A percentile compares a stretch with the other conserved stretches of the same genome.
phyloP scores from a whole-genome alignment of 2,888 invertebrate species.

The Coecobrya sp. region DNA sequence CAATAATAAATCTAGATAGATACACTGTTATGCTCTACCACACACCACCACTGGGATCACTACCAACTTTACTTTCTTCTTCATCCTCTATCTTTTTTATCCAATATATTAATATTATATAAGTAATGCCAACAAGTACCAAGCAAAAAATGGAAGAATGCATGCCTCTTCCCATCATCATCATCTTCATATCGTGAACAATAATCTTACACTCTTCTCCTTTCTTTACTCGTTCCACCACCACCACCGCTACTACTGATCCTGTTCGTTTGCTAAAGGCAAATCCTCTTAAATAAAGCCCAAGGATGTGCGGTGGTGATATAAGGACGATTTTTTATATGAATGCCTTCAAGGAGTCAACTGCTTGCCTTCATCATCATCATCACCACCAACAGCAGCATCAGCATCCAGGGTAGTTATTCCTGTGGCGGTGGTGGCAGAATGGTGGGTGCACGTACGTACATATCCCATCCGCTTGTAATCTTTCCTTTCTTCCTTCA shows the following conservation, averaged over 20 bases:
- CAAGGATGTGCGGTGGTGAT: too few relatives aligned
- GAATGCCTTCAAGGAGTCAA: slow-evolving; percentile 72
- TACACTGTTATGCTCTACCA: slow-evolving; percentile 7
- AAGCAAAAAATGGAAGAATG: slow-evolving; percentile 51
- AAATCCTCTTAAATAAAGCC: slow-evolving; percentile 76
- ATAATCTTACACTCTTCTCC: slow-evolving; percentile 51
- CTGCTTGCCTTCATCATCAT: background rate
- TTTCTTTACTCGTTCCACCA: background rate
- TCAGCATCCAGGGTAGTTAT: too few relatives aligned
- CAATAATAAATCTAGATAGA: slow-evolving; percentile 32
- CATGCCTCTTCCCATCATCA: slow-evolving; percentile 40
- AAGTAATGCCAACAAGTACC: slow-evolving; percentile 61
- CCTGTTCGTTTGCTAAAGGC: slow-evolving; percentile 62
- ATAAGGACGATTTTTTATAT: slow-evolving; percentile 52
- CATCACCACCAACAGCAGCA: too few relatives aligned
- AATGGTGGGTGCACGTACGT: too few relatives aligned
- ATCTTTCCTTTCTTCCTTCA: too few relatives aligned
- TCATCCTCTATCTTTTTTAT: background rate
- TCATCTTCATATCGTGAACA: slow-evolving; percentile 48
- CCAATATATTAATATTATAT: slow-evolving; percentile 25
- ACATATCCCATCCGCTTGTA: too few relatives aligned
- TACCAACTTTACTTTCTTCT: background rate
- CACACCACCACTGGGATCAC: background rate
- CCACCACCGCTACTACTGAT: background rate
- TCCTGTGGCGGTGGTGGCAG: too few relatives aligned